phyloP scores from a whole-genome alignment of 2,797 vertebrate genomes.

The Hephaestus fuliginosus region DNA sequence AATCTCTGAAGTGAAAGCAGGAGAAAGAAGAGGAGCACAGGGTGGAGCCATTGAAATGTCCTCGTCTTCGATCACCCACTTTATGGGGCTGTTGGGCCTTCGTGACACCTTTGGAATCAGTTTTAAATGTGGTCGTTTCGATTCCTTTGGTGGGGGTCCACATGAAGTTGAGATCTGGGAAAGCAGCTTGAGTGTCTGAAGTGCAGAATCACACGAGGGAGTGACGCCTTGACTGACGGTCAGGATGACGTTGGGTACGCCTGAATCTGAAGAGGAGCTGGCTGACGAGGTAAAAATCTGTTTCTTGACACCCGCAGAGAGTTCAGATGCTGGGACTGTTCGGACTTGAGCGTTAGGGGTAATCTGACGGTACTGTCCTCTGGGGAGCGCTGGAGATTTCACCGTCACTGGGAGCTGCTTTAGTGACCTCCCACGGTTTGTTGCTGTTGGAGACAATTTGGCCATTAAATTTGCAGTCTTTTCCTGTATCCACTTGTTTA shows the following conservation, averaged over 20 bases:
- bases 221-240: conserved; percentile 43
- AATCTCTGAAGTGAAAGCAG: conserved; percentile 51
- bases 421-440: conserved; percentile 26
- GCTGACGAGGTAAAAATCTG: conserved; percentile 57
- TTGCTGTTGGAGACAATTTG: not conserved
- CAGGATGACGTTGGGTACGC: conserved; percentile 58
- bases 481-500: conserved; percentile 35
- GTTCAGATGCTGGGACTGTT: conserved; percentile 68
- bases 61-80: conserved; percentile 82
- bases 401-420: conserved; percentile 62
- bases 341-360: conserved; percentile 69
- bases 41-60: conserved; percentile 19
- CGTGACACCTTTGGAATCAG: conserved; percentile 63
- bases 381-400: conserved; percentile 65
- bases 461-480: conserved; percentile 7
- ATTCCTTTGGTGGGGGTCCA: not conserved
- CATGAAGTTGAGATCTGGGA: conserved; percentile 9
- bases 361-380: conserved; percentile 72
- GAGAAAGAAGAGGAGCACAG: conserved; percentile 38
- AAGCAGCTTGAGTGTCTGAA: not conserved
- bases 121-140: conserved; percentile 40
- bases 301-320: conserved; percentile 65
- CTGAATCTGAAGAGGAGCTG: conserved; percentile 21
- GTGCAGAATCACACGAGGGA: conserved; percentile 4
- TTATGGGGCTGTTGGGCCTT: conserved; percentile 72